Conservation (phyloP, 2,797 vertebrate genomes). For the Sparidentex hasta region DNA sequence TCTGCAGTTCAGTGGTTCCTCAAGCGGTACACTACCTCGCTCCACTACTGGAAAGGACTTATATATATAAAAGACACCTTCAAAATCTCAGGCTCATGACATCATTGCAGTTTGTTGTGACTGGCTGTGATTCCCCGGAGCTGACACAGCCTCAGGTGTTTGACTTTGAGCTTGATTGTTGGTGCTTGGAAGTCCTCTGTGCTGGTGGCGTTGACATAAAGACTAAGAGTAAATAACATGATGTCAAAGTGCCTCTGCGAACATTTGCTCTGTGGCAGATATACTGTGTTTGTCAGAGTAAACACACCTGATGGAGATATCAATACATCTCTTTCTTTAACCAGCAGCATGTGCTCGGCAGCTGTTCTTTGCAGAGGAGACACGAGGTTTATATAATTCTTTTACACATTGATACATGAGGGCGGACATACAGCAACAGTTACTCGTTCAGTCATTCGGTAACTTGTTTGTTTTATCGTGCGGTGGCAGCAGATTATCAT, state of each 20-base stretch:
- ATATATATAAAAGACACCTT: too few species aligned
- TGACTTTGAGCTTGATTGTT: too few species aligned
- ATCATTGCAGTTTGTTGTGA: too few species aligned
- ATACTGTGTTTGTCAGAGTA: background rate
- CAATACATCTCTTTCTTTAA: background rate
- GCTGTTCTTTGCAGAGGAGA: background rate
- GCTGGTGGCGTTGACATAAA: too few species aligned
- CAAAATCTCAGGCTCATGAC: background rate
- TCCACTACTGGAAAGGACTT: too few species aligned
- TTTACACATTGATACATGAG: background rate
- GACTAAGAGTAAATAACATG: background rate
- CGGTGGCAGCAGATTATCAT: background rate
- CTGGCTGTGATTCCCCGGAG: background rate
- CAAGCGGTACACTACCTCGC: too few species aligned
- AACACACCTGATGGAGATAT: background rate
- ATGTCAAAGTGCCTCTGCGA: background rate
- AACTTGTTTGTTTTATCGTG: background rate
- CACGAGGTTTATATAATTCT: background rate
- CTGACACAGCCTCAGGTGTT: background rate
- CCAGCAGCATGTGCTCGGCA: background rate
- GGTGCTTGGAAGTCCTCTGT: too few species aligned
- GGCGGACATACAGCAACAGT: too few species aligned
- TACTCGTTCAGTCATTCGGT: background rate
- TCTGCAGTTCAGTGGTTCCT: too few species aligned
- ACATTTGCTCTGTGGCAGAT: too few species aligned